These are phyloP conservation scores for Apis dorsata DNA, from an alignment of 1,140 invertebrate species.

Conservation along the genomic window DNA sequence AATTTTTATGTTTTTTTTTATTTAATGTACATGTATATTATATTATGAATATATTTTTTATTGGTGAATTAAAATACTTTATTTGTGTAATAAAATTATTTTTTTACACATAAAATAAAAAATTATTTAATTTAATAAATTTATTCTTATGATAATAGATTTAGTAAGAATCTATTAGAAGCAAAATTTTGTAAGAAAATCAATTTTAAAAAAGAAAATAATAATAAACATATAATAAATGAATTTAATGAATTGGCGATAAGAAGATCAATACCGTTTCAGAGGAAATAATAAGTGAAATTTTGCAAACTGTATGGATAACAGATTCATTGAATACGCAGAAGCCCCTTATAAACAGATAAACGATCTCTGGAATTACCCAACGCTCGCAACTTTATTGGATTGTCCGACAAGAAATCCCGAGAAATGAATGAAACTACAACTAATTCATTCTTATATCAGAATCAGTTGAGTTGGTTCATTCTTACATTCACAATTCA, in stretches of 20 bases:
- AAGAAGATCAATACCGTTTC: background rate
- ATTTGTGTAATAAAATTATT: too few species aligned
- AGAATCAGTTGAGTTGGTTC: background rate
- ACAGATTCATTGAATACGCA: conserved; percentile 13
- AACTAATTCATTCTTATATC: conserved; percentile 17
- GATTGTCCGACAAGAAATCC: conserved; percentile 12
- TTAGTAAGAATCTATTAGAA: too few species aligned
- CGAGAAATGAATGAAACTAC: conserved; percentile 57
- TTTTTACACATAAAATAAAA: too few species aligned
- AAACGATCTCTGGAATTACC: conserved; percentile 4
- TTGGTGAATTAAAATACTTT: too few species aligned
- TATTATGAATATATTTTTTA: too few species aligned
- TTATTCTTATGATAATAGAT: too few species aligned
- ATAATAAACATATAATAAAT: too few species aligned
- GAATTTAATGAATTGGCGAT: background rate
- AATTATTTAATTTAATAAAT: too few species aligned
- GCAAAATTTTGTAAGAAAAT: too few species aligned
- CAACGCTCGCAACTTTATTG: conserved; percentile 24
- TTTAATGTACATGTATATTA: too few species aligned
- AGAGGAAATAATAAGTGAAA: background rate
- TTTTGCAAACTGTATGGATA: background rate
- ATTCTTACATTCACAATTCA: conserved; percentile 50
- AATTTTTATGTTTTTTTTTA: too few species aligned
- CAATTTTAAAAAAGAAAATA: too few species aligned
- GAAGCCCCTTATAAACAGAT: conserved; percentile 35